These are phyloP conservation scores for Calliscelio sp. DNA, from an alignment of 2,888 invertebrate species.

Conservation along the genomic window DNA sequence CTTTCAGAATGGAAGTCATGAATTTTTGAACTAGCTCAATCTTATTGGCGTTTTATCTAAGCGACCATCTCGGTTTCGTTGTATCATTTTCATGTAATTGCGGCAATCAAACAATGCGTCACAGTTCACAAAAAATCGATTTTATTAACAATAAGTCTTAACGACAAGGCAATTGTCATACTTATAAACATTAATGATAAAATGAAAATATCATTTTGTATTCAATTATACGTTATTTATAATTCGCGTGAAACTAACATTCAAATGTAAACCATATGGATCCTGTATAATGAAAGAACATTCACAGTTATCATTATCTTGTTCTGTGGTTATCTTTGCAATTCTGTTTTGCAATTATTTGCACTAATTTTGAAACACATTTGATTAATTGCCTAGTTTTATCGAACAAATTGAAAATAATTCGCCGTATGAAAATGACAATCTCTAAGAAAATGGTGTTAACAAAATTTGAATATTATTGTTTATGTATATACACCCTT, in stretches of 20 bases:
- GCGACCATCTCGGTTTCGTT: slow-evolving; percentile 10
- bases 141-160: slow-evolving; percentile 10
- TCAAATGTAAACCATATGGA: slow-evolving; percentile 5
- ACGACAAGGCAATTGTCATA: slow-evolving; percentile 21
- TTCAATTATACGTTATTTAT: slow-evolving; percentile 19
- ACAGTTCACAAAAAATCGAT: slow-evolving; percentile 6
- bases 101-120: neutral
- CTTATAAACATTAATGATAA: slow-evolving; percentile 4
- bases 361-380: too few species aligned
- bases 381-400: too few species aligned
- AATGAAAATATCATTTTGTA: slow-evolving; percentile 4
- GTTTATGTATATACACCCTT: too few species aligned
- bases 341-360: too few species aligned
- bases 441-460: too few species aligned
- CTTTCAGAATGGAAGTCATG: slow-evolving; percentile 88
- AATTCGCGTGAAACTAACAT: slow-evolving; percentile 5
- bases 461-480: too few species aligned
- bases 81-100: slow-evolving; percentile 27
- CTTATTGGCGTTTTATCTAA: slow-evolving; percentile 18
- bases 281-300: too few species aligned
- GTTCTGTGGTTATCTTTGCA: too few species aligned
- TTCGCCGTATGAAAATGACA: too few species aligned
- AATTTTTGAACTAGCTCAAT: slow-evolving; percentile 85
- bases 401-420: too few species aligned
- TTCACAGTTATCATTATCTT: too few species aligned